phyloP scores from a whole-genome alignment of 2,888 invertebrate genomes.

The Tinea semifulvella region DNA sequence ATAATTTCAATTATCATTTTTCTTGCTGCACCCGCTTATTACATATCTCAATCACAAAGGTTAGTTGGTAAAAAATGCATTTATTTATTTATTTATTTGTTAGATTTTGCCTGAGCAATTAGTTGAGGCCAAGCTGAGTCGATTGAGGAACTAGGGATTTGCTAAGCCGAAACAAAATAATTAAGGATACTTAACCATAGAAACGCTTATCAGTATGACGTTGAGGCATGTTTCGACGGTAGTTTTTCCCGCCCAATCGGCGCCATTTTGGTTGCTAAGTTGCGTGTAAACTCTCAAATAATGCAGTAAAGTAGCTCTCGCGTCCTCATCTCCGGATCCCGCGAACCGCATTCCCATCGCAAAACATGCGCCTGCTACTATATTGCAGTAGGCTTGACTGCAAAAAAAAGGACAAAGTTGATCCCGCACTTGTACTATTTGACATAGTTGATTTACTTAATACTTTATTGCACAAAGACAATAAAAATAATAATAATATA shows the following conservation, averaged over 20 bases:
- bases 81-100: no score
- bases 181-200: constrained; percentile 82
- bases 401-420: no score
- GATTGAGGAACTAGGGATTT: not conserved
- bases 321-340: constrained; percentile 85
- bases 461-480: no score
- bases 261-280: constrained; percentile 36
- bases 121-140: no score
- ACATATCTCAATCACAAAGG: no score
- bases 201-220: constrained; percentile 80
- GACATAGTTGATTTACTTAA: no score
- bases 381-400: constrained; percentile 96
- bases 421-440: no score
- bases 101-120: no score
- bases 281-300: constrained; percentile 66
- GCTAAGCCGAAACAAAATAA: not conserved
- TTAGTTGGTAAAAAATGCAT: no score
- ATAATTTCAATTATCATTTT: no score
- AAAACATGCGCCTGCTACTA: constrained; percentile 93
- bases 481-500: no score
- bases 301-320: constrained; percentile 79
- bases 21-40: no score
- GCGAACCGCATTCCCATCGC: constrained; percentile 93
- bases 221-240: constrained; percentile 91
- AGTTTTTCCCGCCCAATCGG: constrained; percentile 88